Conservation (phyloP, 1,140 invertebrate species). For the Drosophila gunungcola region DNA sequence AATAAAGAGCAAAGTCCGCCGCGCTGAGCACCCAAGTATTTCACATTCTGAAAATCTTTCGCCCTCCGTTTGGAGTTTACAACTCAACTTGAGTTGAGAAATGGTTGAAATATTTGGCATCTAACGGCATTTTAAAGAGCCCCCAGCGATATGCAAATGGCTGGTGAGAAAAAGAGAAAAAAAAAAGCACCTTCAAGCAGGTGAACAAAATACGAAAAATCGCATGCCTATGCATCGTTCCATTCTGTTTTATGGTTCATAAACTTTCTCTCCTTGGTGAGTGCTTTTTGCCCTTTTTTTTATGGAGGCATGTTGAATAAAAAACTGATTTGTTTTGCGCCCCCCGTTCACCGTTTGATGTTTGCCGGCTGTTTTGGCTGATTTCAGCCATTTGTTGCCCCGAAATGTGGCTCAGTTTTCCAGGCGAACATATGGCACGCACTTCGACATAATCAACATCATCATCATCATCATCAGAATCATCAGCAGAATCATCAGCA, state of each 20-base stretch:
- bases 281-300: conserved; percentile 50
- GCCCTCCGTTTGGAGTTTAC: neutral
- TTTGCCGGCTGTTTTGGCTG: conserved; percentile 33
- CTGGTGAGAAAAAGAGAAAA: neutral
- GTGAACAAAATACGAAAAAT: conserved; percentile 23
- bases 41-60: conserved; percentile 3
- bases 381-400: conserved; percentile 62
- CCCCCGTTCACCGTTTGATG: conserved; percentile 24
- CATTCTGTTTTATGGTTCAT: conserved; percentile 65
- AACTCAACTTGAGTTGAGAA: conserved; percentile 43
- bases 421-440: conserved; percentile 54
- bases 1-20: conserved; percentile 10
- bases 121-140: conserved; percentile 44
- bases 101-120: conserved; percentile 31
- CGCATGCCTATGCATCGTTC: conserved; percentile 61
- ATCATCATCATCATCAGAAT: conserved; percentile 49
- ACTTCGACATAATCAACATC: conserved; percentile 53
- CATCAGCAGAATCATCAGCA: conserved; percentile 48
- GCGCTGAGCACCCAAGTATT: neutral
- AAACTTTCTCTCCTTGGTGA: conserved; percentile 58
- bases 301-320: conserved; percentile 45
- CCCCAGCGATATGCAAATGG: conserved; percentile 33
- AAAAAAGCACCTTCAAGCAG: neutral
- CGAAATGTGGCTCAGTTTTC: conserved; percentile 36
- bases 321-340: conserved; percentile 63